These are phyloP conservation scores for Parascotia fuliginaria DNA, from an alignment of 2,888 invertebrate genomes.

Conservation along the genomic window DNA sequence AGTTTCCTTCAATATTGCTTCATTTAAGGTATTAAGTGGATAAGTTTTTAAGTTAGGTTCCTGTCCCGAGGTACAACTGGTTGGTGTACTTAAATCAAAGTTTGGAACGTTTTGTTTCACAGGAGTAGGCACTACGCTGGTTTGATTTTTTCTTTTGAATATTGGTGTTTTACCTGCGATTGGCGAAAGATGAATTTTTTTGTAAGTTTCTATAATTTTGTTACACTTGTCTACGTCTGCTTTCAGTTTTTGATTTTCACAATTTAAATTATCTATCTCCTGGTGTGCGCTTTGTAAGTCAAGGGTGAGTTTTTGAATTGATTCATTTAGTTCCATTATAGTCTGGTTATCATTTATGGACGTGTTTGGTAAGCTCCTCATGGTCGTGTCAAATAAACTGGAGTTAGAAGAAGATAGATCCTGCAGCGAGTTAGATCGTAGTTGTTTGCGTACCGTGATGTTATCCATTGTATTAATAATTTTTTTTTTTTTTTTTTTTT, in stretches of 20 bases:
- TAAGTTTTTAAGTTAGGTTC: too few species aligned
- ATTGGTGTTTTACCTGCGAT: background rate
- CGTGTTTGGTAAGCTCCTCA: background rate
- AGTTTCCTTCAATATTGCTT: too few species aligned
- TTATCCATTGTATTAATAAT: too few species aligned
- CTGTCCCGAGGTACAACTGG: too few species aligned
- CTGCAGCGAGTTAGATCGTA: too few species aligned
- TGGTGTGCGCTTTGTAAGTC: background rate
- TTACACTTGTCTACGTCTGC: background rate
- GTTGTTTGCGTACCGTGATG: too few species aligned
- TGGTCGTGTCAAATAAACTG: background rate
- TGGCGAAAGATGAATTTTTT: background rate
- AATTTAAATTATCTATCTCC: background rate
- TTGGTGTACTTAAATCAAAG: too few species aligned
- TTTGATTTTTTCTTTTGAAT: too few species aligned
- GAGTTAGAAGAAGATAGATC: too few species aligned
- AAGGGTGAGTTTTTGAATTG: background rate
- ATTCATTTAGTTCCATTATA: background rate
- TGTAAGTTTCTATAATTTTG: background rate
- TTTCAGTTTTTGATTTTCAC: background rate
- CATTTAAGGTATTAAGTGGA: too few species aligned
- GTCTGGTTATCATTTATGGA: background rate
- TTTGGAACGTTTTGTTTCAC: too few species aligned
- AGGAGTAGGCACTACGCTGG: background rate
- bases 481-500: too few species aligned